Evolutionary conservation across 2,797 vertebrate genomes (phyloP).

Genomic region (Anguilla pacifica): DNA sequence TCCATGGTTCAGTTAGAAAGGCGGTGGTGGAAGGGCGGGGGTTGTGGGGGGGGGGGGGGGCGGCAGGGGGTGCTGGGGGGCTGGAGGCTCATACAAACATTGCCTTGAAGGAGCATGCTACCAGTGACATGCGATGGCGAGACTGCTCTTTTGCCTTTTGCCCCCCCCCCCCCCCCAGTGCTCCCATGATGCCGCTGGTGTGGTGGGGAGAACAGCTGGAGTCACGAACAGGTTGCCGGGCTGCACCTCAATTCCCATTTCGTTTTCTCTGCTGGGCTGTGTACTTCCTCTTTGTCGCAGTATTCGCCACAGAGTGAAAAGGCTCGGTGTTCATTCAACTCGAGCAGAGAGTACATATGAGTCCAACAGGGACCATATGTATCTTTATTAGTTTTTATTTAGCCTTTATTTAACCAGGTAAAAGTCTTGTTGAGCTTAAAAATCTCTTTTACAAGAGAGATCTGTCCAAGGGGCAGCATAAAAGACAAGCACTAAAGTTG

Average conservation of each 20-base stretch:
- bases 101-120: conserved; percentile 38
- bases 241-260: not conserved
- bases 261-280: not conserved
- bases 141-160: conserved; percentile 32
- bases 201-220: conserved; percentile 8
- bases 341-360: too few species aligned
- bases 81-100: conserved; percentile 32
- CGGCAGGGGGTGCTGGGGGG: not conserved
- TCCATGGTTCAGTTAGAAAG: not conserved
- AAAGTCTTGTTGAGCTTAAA: too few species aligned
- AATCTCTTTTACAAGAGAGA: too few species aligned
- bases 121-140: conserved; percentile 37
- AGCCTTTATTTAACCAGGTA: too few species aligned
- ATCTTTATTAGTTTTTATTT: too few species aligned
- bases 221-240: conserved; percentile 42
- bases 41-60: not conserved
- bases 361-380: too few species aligned
- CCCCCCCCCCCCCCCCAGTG: too few species aligned
- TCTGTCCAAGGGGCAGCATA: too few species aligned
- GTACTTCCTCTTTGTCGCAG: conserved; percentile 14
- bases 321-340: too few species aligned
- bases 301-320: not conserved
- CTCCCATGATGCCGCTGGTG: conserved; percentile 13
- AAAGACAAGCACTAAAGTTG: too few species aligned
- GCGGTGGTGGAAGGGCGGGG: not conserved